Conservation (phyloP, 2,113 vertebrate species). For the Strix uralensis region DNA sequence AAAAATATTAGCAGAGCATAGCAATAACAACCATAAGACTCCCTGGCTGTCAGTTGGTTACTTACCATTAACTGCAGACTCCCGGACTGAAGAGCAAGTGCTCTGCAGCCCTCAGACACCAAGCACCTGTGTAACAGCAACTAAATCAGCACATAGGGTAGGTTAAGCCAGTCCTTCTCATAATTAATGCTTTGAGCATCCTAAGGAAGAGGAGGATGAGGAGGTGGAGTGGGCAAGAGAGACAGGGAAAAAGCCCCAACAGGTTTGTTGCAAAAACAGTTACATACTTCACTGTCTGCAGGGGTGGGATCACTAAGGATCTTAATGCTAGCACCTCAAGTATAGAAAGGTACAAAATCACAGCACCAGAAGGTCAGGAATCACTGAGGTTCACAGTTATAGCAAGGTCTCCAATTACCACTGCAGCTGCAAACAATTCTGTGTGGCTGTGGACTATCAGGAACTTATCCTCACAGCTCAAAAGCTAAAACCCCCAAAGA, state of each 20-base stretch:
- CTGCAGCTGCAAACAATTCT: background rate
- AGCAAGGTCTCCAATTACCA: background rate
- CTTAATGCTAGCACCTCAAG: background rate
- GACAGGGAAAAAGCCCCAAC: background rate
- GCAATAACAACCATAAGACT: background rate
- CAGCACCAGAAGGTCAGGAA: fast-evolving
- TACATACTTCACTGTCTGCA: fast-evolving
- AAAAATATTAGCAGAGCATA: background rate
- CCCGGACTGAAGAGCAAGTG: background rate
- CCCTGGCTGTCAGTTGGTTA: background rate
- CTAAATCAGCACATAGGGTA: background rate
- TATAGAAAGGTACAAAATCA: background rate
- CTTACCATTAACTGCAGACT: background rate
- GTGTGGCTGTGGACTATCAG: background rate
- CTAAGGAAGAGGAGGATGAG: background rate
- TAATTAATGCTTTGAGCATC: background rate
- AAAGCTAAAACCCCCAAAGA: background rate
- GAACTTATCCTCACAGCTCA: background rate
- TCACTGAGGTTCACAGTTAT: fast-evolving
- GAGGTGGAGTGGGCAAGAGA: background rate
- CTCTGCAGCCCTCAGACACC: fast-evolving
- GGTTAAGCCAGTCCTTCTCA: background rate
- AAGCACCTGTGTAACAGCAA: background rate
- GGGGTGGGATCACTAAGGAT: background rate
- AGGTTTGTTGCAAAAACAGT: background rate